phyloP scores from a whole-genome alignment of 2,113 vertebrate genomes.

The Macroglossus sobrinus region DNA sequence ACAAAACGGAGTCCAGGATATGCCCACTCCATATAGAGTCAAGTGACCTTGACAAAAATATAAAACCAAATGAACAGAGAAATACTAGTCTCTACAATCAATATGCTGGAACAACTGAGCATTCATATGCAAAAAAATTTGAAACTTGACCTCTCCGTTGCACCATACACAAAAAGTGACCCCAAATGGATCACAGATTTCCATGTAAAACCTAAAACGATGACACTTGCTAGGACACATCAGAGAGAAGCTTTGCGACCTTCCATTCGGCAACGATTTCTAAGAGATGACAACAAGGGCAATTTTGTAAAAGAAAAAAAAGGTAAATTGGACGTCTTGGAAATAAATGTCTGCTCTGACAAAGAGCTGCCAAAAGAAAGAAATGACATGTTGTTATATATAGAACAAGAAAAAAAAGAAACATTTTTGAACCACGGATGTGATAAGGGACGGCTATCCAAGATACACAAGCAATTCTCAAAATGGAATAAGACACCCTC shows the following conservation, averaged over 20 bases:
- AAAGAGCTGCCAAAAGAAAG: neutral
- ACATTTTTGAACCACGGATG: neutral
- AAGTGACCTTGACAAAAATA: neutral
- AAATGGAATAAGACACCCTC: neutral
- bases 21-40: accelerated
- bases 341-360: neutral
- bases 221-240: neutral
- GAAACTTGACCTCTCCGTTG: neutral
- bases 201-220: neutral
- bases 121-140: neutral
- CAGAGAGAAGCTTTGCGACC: neutral
- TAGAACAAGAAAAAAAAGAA: neutral
- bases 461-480: neutral
- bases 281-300: neutral
- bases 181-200: neutral
- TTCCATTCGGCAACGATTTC: neutral
- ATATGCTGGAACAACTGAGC: too few relatives aligned
- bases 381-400: accelerated
- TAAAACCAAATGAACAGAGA: neutral
- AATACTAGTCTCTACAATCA: neutral
- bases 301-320: neutral
- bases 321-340: neutral
- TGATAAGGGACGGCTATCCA: neutral
- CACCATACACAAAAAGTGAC: neutral
- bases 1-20: too few relatives aligned